Conservation (phyloP, 2,113 vertebrate genomes). For the Mus spicilegus region DNA sequence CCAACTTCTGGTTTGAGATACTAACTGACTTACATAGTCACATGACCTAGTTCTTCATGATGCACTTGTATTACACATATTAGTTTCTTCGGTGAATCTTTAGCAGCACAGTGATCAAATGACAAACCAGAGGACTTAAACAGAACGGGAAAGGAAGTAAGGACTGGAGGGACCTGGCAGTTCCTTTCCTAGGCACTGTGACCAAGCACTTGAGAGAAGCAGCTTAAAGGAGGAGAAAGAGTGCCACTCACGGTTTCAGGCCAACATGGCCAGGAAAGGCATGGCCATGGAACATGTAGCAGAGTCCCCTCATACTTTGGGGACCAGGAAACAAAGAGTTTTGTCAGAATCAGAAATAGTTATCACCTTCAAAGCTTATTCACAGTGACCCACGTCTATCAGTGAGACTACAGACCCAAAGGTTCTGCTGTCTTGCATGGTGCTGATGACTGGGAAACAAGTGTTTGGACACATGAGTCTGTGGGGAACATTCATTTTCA, state of each 20-base stretch:
- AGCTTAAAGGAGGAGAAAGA: neutral
- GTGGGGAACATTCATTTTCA: neutral
- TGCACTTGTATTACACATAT: neutral
- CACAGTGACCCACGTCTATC: neutral
- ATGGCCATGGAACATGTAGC: neutral
- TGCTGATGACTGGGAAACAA: neutral
- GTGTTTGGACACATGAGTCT: neutral
- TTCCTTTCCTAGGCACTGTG: neutral
- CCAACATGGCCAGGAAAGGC: neutral
- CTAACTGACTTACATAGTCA: neutral
- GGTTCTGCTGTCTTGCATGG: neutral
- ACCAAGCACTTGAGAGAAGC: neutral
- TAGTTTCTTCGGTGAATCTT: neutral
- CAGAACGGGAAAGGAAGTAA: neutral
- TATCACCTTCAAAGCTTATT: neutral
- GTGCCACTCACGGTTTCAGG: neutral
- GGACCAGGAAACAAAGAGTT: neutral
- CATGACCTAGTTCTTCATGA: neutral
- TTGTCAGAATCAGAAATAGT: neutral
- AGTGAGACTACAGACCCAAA: neutral
- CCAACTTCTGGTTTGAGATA: neutral
- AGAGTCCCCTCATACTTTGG: neutral
- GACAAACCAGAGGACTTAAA: neutral
- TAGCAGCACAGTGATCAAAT: neutral
- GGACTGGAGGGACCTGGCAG: no score